Evolutionary conservation across 2,797 vertebrate species (phyloP), one percentile per base, ranked within the genome.

Genomic region (Pseudochirops cupreus): DNA sequence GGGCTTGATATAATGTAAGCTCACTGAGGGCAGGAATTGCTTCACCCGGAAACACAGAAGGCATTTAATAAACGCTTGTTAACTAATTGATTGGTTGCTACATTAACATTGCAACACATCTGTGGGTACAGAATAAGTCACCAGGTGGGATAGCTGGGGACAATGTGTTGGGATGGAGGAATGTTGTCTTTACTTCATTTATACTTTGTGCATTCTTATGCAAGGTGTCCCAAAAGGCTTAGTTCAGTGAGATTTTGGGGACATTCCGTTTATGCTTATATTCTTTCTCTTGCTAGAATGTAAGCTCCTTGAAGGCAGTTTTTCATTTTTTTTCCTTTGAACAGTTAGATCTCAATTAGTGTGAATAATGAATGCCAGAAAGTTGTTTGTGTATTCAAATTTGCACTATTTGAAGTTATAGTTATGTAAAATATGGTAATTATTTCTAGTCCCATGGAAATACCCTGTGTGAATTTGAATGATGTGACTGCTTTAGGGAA

Each of bases 11-110:
- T 4, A 93, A 58, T 18, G 11, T 31, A 26, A 93, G 62, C 29
- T 91, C 52, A 59, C 31, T 91, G 28, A 92, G 59, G 59, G 57
- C 46, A 93, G 92, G 74, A 90, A 91, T 59, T 90, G 52, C 46
- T 95, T 92, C 28, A 39, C 10, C 53, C 0, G 53, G 74, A n/a
- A 59, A n/a, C 29, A 58, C 53, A 94, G 54, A 0, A 82, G 29
- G 58, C 91, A 94, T 11, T 92, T 39, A 93, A 58, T 33, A 58
- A 91, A 91, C 91, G 3, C 21, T 46, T 26, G 3, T 26, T 82
- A 26, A 95, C 58, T 59, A 91, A 39, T 31, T 46, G 55, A 91
- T 58, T 50, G 82, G 52, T 59, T 57, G 52, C 11, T 58, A 26
- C 33, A 58, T 52, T 26, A 1, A 26, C 4, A 39, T 11, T 50